These are phyloP conservation scores for Chlorocebus sabaeus DNA, from an alignment of 2,113 vertebrate species.

Conservation along the genomic window DNA sequence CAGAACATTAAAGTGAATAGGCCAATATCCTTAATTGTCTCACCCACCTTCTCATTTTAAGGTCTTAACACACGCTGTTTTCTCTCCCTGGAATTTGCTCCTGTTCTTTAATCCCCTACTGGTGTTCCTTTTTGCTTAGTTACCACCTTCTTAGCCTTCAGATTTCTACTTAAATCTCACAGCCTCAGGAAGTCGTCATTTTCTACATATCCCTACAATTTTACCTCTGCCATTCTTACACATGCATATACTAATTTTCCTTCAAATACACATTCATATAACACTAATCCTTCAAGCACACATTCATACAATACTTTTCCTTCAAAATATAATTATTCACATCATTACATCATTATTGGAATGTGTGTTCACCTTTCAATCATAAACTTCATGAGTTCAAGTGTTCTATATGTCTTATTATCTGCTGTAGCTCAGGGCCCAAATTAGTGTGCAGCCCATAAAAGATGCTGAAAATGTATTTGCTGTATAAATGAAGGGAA, in stretches of 20 bases:
- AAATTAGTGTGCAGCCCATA: background rate
- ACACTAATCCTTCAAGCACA: background rate
- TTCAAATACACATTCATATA: background rate
- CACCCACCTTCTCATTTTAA: background rate
- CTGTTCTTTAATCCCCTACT: background rate
- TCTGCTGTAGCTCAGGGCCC: background rate
- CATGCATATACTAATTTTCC: background rate
- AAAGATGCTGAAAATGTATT: background rate
- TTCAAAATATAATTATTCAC: constrained; percentile 23
- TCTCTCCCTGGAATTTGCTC: background rate
- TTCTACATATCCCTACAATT: background rate
- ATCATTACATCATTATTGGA: constrained; percentile 29
- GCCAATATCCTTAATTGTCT: background rate
- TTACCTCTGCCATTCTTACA: constrained; percentile 7
- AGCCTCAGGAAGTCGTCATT: background rate
- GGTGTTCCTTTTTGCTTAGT: background rate
- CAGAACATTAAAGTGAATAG: background rate
- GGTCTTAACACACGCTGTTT: background rate
- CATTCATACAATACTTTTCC: background rate
- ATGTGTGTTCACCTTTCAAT: background rate
- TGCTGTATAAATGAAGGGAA: background rate
- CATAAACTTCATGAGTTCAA: background rate
- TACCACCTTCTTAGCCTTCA: background rate
- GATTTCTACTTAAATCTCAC: background rate
- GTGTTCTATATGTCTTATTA: background rate